Conservation (phyloP, 2,113 vertebrate genomes). For the Ceyx margarethae region DNA sequence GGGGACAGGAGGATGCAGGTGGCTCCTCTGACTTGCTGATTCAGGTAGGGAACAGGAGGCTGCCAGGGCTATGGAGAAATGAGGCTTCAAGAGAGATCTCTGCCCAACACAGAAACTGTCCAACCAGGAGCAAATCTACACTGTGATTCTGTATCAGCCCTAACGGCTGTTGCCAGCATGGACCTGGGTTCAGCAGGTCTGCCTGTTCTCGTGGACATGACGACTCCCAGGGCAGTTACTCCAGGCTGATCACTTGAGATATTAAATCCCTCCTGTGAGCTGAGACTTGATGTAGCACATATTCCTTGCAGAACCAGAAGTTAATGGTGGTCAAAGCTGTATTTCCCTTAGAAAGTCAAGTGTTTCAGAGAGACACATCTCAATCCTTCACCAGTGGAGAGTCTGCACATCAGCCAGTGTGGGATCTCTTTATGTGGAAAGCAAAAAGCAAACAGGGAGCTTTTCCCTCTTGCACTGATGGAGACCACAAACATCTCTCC, state of each 20-base stretch:
- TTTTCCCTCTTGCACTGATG: not conserved
- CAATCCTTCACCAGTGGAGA: not conserved
- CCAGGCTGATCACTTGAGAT: not conserved
- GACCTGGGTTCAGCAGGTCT: not conserved
- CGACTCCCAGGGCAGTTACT: fast-evolving
- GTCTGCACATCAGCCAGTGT: not conserved
- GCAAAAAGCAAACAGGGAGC: not conserved
- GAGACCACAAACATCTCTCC: not conserved
- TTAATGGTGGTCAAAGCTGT: not conserved
- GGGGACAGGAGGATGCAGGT: not conserved
- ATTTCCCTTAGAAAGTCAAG: not conserved
- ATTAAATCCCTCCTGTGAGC: not conserved
- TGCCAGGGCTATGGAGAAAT: not conserved
- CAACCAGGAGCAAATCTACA: not conserved
- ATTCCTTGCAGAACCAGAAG: not conserved
- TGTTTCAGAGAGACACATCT: not conserved
- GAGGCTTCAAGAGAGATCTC: not conserved
- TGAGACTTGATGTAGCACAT: not conserved
- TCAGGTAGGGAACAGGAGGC: not conserved
- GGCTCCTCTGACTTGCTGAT: not conserved
- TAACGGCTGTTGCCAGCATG: not conserved
- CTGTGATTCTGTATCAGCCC: fast-evolving
- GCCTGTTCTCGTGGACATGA: not conserved
- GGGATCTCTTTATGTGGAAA: not conserved
- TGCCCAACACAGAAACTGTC: not conserved